A percentile compares a stretch with the other conserved stretches of the same genome.
Evolutionary conservation across 2,113 vertebrate genomes (phyloP).

Genomic region (Trinectes maculatus): DNA sequence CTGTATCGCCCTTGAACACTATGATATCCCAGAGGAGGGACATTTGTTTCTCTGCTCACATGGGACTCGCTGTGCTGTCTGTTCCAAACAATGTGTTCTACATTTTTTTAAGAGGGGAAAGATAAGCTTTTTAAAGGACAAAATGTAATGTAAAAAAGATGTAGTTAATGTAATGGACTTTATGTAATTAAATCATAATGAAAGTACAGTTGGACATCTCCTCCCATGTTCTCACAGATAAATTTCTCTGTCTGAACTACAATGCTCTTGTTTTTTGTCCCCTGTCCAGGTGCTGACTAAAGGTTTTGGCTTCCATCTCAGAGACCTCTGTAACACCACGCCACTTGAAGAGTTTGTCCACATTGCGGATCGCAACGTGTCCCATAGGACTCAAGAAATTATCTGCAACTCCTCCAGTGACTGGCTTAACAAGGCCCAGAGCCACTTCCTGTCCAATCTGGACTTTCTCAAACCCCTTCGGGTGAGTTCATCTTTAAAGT

Average conservation of each 20-base stretch:
- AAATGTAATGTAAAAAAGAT: too few relatives aligned
- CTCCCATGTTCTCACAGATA: background rate
- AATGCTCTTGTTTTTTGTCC: background rate
- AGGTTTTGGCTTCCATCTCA: constrained; percentile 87
- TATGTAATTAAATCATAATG: too few relatives aligned
- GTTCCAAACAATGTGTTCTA: background rate
- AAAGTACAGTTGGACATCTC: too few relatives aligned
- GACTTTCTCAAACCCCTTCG: constrained; percentile 88
- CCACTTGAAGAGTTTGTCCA: constrained; percentile 83
- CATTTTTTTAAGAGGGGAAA: background rate
- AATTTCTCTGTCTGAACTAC: background rate
- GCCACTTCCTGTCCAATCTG: constrained; percentile 85
- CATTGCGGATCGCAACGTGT: constrained; percentile 77
- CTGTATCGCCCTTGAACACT: background rate
- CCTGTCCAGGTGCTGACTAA: constrained; percentile 84
- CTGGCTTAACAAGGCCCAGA: constrained; percentile 83
- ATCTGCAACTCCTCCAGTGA: constrained; percentile 85
- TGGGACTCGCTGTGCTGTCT: background rate
- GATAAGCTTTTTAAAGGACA: background rate
- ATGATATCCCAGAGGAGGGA: constrained; percentile 11
- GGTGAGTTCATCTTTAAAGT: constrained; percentile 75
- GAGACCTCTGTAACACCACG: constrained; percentile 86
- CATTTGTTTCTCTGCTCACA: background rate
- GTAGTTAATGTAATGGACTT: too few relatives aligned
- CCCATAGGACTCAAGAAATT: constrained; percentile 77